Evolutionary conservation across 2,888 invertebrate genomes (phyloP).

Genomic region (Polymixis lichenea): DNA sequence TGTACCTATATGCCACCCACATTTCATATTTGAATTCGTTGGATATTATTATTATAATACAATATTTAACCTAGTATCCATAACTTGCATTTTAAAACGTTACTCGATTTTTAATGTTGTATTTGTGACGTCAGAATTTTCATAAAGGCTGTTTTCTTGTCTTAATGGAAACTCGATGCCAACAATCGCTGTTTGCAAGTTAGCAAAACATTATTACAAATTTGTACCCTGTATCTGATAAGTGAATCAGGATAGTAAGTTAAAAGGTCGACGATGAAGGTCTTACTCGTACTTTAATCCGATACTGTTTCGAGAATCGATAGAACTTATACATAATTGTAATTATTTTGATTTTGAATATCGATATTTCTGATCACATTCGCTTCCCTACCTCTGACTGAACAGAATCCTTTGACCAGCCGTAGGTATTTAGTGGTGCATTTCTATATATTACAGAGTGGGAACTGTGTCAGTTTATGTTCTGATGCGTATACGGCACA

Average conservation of each 20-base stretch:
- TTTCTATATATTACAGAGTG: conserved; percentile 41
- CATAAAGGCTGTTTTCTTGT: neutral
- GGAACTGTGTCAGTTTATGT: conserved; percentile 6
- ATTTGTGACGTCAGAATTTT: neutral
- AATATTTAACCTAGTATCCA: too few relatives aligned
- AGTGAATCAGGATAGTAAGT: neutral
- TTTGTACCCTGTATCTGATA: neutral
- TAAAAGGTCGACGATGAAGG: neutral
- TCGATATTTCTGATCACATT: conserved; percentile 19
- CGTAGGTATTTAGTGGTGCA: conserved; percentile 52
- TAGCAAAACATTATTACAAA: neutral
- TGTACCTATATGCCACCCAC: too few relatives aligned
- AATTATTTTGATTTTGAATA: conserved; percentile 7
- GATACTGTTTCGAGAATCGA: neutral
- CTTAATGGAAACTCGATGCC: neutral
- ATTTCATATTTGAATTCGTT: neutral
- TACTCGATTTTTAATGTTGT: neutral
- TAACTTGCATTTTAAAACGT: neutral
- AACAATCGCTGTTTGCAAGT: neutral
- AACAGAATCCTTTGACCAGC: conserved; percentile 42
- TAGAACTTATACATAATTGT: neutral
- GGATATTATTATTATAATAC: too few relatives aligned
- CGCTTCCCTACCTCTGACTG: conserved; percentile 57
- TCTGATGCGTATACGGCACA: conserved; percentile 2
- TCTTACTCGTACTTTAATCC: too few relatives aligned